phyloP scores from a whole-genome alignment of 2,797 vertebrate species.

The Acridotheres tristis region DNA sequence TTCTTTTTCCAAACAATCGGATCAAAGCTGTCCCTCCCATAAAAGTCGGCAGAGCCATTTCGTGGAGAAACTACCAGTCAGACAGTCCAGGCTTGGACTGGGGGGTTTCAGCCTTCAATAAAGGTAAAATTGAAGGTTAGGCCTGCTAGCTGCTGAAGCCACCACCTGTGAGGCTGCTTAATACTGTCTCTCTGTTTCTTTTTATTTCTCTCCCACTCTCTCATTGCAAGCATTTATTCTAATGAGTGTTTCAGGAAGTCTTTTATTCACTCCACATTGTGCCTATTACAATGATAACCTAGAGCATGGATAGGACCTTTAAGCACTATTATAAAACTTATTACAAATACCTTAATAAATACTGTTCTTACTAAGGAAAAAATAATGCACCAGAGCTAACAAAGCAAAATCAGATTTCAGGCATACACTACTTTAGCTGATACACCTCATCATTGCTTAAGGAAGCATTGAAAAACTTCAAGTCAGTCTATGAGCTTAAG shows the following conservation, averaged over 20 bases:
- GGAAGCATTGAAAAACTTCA: not conserved
- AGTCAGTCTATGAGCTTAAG: not conserved
- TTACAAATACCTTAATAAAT: not conserved
- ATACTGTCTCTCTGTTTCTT: not conserved
- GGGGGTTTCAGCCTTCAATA: not conserved
- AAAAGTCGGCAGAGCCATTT: no score
- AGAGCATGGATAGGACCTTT: fast-evolving
- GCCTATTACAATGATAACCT: not conserved
- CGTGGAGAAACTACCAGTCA: no score
- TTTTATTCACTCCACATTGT: not conserved
- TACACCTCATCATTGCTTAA: not conserved
- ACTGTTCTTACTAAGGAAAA: not conserved
- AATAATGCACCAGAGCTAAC: not conserved
- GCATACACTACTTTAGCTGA: not conserved
- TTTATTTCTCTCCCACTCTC: not conserved
- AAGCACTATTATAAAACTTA: not conserved
- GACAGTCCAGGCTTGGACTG: no score
- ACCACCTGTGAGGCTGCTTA: not conserved
- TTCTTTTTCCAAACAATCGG: no score
- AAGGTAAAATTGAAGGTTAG: not conserved
- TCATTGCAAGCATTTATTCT: not conserved
- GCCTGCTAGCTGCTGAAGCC: not conserved
- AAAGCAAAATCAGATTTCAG: not conserved
- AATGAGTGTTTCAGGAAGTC: not conserved
- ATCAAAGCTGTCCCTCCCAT: no score